Evolutionary conservation across 1,140 invertebrate species (phyloP), one percentile per base, ranked within the genome.

Genomic region (Teleogryllus occipitalis): DNA sequence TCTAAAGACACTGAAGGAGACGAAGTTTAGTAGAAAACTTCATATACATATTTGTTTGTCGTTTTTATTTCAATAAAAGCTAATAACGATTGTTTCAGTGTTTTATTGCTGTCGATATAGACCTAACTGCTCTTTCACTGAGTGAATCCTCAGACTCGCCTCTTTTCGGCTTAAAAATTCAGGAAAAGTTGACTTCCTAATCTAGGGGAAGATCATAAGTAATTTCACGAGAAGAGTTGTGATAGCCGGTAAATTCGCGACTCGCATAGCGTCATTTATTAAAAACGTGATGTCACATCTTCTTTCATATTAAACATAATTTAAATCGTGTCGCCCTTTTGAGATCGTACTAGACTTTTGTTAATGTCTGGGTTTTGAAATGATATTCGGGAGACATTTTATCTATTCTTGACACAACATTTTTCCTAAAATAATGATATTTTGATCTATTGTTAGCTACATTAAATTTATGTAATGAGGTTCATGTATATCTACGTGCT

Each of bases 11-110:
- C 78, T 48, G 27, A 78, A 74, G 77, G 47, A 74, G 49, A 78
- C 27, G 73, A 80, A 80, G 76, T 72, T 75, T 74, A 80, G 46
- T 76, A 80, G 77, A 72, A 65, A 80, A 75, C 80, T 80, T 78
- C 76, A 80, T 80, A 80, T 80, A 80, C 75, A 80, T 76, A 80
- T 80, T 80, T 80, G 76, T 78, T 80, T 80, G 80, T 80, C 79
- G 77, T 80, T 80, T 80, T 80, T 80, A 80, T 80, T 80, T 80
- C 76, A 80, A 80, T 80, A 80, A 80, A 80, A 80, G 73, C 78
- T 79, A 75, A 65, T 47, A 75, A 79, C 46, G 46, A 48, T 77
- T 48, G 7, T 10, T 77, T 21, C 15, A 77, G 7, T 48, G 76
- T n/a, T n/a, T 77, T 77, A 48, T 77, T 77, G 14, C 54, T 65